These are phyloP conservation scores for Odontomyia ornata DNA, from an alignment of 2,888 invertebrate genomes.

Conservation along the genomic window DNA sequence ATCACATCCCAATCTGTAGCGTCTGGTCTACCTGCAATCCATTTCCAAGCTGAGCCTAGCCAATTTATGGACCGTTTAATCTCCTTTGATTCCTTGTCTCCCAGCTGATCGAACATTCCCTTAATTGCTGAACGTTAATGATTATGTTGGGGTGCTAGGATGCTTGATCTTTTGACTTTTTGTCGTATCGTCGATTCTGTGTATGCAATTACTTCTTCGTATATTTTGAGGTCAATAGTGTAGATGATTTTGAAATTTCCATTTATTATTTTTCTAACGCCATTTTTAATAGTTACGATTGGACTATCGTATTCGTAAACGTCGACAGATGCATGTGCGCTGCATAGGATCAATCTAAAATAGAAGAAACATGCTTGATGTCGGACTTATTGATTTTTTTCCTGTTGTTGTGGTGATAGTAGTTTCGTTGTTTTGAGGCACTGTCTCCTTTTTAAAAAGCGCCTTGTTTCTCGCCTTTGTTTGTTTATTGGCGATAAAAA, in stretches of 20 bases:
- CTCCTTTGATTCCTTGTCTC: constrained; percentile 8
- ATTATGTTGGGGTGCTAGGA: neutral
- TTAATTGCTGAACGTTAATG: neutral
- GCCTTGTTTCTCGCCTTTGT: neutral
- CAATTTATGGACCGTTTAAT: no score
- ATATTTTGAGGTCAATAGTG: neutral
- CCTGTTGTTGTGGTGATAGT: constrained; percentile 6
- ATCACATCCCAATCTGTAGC: no score
- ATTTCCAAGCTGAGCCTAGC: constrained; percentile 45
- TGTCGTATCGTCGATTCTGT: no score
- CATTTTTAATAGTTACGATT: neutral
- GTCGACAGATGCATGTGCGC: neutral
- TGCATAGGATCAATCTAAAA: neutral
- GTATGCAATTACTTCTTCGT: neutral
- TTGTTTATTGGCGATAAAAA: constrained; percentile 6
- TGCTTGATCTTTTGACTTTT: no score
- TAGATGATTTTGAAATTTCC: no score
- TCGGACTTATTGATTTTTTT: neutral
- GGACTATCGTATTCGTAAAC: neutral
- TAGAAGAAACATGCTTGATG: no score
- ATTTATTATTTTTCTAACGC: no score
- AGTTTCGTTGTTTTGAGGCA: neutral
- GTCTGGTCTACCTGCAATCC: constrained; percentile 47
- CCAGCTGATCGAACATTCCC: no score
- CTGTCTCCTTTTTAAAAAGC: neutral